Percentiles rank a stretch among this genome's conserved stretches.
Conservation (phyloP, 2,888 invertebrate genomes). For the Standfussiana lucernea region DNA sequence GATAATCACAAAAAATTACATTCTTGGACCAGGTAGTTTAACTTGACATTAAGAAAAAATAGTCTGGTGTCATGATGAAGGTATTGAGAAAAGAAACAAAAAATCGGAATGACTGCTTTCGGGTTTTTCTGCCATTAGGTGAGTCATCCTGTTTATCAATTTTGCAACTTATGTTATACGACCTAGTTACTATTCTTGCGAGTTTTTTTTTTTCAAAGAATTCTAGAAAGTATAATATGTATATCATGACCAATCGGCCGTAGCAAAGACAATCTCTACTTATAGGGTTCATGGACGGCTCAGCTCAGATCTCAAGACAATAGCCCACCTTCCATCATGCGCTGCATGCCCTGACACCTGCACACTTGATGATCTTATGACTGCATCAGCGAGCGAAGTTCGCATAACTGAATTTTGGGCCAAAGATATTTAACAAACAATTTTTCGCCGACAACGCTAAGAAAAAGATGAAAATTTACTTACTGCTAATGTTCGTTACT, state of each 20-base stretch:
- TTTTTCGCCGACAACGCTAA: neutral
- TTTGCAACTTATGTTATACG: neutral
- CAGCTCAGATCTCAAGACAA: neutral
- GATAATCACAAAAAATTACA: constrained; percentile 14
- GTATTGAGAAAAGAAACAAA: neutral
- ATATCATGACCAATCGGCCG: neutral
- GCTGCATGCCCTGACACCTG: neutral
- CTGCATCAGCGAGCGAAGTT: neutral
- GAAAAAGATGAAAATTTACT: neutral
- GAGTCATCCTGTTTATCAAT: neutral
- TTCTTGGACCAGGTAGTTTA: neutral
- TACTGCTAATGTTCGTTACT: neutral
- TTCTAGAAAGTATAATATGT: neutral
- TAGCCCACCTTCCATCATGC: neutral
- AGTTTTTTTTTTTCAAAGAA: neutral
- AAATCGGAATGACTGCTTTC: neutral
- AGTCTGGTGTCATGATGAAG: neutral
- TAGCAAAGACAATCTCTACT: neutral
- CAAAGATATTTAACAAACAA: neutral
- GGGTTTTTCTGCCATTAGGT: neutral
- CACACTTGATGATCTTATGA: neutral
- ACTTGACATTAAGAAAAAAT: neutral
- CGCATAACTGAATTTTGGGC: neutral
- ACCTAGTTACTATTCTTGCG: neutral
- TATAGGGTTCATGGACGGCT: neutral